These are phyloP conservation scores for Brevimyrus niger DNA, from an alignment of 2,113 vertebrate species.

Conservation along the genomic window DNA sequence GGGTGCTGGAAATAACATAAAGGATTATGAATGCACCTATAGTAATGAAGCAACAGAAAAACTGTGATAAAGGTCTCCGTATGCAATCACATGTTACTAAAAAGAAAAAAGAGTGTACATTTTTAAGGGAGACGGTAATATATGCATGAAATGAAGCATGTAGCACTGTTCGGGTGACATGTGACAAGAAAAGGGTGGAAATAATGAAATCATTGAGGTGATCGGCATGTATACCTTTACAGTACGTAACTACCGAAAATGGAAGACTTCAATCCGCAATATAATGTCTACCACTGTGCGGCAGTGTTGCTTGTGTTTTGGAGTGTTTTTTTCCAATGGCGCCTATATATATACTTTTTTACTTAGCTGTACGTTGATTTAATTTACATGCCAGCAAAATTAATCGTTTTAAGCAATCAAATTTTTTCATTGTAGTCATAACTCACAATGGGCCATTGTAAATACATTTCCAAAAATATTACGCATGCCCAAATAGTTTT, in stretches of 20 bases:
- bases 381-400: not conserved
- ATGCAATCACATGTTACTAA: not conserved
- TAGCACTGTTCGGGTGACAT: not conserved
- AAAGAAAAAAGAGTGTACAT: not conserved
- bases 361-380: not conserved
- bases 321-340: not conserved
- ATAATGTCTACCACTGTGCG: not conserved
- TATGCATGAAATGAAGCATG: not conserved
- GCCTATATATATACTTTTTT: not conserved
- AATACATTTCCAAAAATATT: not conserved
- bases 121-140: not conserved
- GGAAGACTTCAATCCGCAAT: not conserved
- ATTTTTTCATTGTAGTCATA: not conserved
- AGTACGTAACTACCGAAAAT: not conserved
- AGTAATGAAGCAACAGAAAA: not conserved
- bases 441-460: not conserved
- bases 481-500: no score
- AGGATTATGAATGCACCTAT: not conserved
- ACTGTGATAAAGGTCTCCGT: not conserved
- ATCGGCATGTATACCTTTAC: not conserved
- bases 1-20: not conserved
- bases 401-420: not conserved
- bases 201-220: not conserved
- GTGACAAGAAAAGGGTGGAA: not conserved
- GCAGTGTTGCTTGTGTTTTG: not conserved